These are phyloP conservation scores for Chaunax sp. DNA, from an alignment of 2,797 vertebrate genomes.

Conservation along the genomic window DNA sequence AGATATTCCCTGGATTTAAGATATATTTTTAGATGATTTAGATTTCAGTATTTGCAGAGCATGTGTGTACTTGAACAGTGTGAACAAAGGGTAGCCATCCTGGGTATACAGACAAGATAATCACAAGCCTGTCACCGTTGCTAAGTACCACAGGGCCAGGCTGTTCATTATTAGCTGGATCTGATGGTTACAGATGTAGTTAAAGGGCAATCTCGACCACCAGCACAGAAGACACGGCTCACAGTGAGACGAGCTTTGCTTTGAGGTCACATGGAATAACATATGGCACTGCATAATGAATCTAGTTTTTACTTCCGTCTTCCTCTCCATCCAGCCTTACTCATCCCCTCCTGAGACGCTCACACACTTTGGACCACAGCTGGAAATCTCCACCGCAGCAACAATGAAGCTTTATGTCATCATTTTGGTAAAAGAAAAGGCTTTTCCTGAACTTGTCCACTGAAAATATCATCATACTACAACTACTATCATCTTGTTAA, in stretches of 20 bases:
- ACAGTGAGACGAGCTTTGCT: neutral
- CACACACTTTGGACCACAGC: slow-evolving; percentile 27
- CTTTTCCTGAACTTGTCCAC: neutral
- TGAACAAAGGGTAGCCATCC: too few species aligned
- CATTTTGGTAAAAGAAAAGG: too few species aligned
- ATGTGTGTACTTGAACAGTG: too few species aligned
- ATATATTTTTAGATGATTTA: too few species aligned
- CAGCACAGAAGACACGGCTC: neutral
- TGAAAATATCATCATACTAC: slow-evolving; percentile 7
- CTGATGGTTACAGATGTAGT: neutral
- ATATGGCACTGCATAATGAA: slow-evolving; percentile 34
- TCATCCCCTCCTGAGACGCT: slow-evolving; percentile 21
- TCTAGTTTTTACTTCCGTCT: neutral
- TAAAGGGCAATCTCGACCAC: too few species aligned
- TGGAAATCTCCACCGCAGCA: slow-evolving; percentile 23
- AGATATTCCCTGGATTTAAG: too few species aligned
- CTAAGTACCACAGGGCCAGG: too few species aligned
- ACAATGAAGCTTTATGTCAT: too few species aligned
- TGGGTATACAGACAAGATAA: too few species aligned
- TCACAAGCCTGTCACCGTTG: too few species aligned
- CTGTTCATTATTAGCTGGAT: neutral
- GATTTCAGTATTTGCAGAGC: too few species aligned
- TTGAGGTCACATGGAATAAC: slow-evolving; percentile 3
- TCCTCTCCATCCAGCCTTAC: neutral
- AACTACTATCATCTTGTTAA: slow-evolving; percentile 9